Evolutionary conservation across 2,888 invertebrate genomes (phyloP).

Genomic region (Melanophora roralis): DNA sequence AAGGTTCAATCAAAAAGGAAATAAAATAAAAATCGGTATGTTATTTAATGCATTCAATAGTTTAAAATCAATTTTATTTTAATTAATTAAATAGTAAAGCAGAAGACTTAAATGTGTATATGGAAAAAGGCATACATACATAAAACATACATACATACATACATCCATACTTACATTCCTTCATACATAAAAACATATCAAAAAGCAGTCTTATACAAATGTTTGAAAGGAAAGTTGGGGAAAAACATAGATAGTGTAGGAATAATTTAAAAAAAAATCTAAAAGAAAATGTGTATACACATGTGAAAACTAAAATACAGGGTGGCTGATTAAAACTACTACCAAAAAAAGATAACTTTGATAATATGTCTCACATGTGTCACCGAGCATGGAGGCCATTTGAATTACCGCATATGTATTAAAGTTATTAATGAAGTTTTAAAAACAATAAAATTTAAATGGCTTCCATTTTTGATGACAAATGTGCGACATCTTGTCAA

Average conservation of each 20-base stretch:
- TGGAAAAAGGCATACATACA: too few relatives aligned
- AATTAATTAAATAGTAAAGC: conserved; percentile 60
- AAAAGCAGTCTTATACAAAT: conserved; percentile 2
- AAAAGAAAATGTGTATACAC: conserved; percentile 43
- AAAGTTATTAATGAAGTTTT: too few relatives aligned
- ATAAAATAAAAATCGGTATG: conserved; percentile 50
- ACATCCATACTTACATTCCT: not conserved
- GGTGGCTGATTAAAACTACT: too few relatives aligned
- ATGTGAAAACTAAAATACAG: conserved; percentile 54
- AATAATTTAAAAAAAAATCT: conserved; percentile 26
- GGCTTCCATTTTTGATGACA: too few relatives aligned
- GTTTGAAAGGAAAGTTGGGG: conserved; percentile 16
- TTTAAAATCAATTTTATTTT: conserved; percentile 39
- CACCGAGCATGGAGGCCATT: too few relatives aligned
- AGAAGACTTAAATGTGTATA: conserved; percentile 40
- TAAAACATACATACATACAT: conserved; percentile 3
- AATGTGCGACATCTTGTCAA: too few relatives aligned
- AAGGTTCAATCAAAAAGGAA: conserved; percentile 44
- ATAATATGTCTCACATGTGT: too few relatives aligned
- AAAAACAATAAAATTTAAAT: too few relatives aligned
- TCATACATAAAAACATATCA: too few relatives aligned
- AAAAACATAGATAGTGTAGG: not conserved
- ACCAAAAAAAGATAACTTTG: too few relatives aligned
- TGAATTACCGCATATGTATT: too few relatives aligned
- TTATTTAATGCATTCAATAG: conserved; percentile 55